Evolutionary conservation across 2,797 vertebrate species (phyloP), one percentile per base, ranked within the genome.

Genomic region (Malurus splendens): DNA sequence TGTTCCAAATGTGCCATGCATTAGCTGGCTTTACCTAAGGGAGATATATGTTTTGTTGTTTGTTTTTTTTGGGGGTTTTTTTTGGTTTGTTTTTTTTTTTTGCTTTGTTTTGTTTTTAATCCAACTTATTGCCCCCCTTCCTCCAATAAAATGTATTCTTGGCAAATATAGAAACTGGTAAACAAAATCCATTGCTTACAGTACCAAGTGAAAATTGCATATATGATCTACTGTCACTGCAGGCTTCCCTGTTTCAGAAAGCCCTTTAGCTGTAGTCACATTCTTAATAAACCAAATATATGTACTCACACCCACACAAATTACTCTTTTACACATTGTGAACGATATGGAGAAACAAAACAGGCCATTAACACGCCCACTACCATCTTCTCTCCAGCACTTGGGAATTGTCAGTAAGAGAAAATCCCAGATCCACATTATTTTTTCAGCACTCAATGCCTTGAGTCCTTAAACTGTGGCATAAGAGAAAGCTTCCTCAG

Each of bases 71-170:
- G n/a, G n/a, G n/a, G n/a, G n/a, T n/a, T 3, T 23, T 45, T 45
- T 45, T 13, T 83, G n/a, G n/a, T 70, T 70, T 23, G 23, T 45
- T 18, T 2, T 45, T 45, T 45, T 23, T 23, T 45, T 12, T 36
- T 36, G 36, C 36, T 36, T 36, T 36, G 10, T 36, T 36, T 36
- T 36, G 10, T 12, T 36, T 36, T 36, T 36, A 33, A 73, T 38
- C 9, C 4, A n/a, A 27, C 0, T 64, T 54, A 45, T 22, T 65
- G 13, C 2, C 2, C 4, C 1, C 2, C 3, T 50, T 75, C 13
- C 7, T 41, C 24, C 20, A 72, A 23, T 18, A 66, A 76, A 70
- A 71, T 30, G 4, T 24, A n/a, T 45, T 61, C 23, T 42, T 70
- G 39, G 2, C 8, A 84, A 86, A 70, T 59, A 33, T 1, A 50